Conservation (phyloP, 2,797 vertebrate species). For the Takifugu ocellatus region DNA sequence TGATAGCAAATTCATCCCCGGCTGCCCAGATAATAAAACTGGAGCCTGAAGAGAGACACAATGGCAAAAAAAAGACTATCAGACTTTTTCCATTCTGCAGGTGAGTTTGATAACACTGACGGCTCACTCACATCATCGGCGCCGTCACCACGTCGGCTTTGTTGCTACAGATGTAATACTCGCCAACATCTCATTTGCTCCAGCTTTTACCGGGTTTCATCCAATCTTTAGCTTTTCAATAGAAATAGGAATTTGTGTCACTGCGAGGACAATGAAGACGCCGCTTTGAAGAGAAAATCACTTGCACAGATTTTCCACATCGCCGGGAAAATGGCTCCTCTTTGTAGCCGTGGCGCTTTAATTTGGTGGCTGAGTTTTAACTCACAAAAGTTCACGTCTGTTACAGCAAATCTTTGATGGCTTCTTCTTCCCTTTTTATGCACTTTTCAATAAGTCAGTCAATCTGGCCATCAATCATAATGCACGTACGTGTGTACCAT, state of each 20-base stretch:
- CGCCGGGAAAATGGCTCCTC: conserved; percentile 42
- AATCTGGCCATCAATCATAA: too few relatives aligned
- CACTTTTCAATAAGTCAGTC: too few relatives aligned
- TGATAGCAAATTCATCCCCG: conserved; percentile 35
- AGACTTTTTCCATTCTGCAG: conserved; percentile 26
- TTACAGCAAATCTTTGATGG: conserved; percentile 31
- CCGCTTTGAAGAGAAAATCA: conserved; percentile 46
- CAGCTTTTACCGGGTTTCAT: conserved; percentile 28
- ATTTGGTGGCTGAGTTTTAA: conserved; percentile 45
- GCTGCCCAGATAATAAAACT: conserved; percentile 44
- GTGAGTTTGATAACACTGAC: conserved; percentile 45
- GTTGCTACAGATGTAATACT: conserved; percentile 36
- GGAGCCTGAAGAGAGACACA: conserved; percentile 35
- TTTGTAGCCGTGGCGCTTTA: conserved; percentile 42
- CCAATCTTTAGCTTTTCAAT: conserved; percentile 51
- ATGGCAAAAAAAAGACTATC: conserved; percentile 43
- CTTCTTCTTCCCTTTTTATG: conserved; percentile 11
- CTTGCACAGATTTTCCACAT: conserved; percentile 46
- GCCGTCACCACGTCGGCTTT: conserved; percentile 32
- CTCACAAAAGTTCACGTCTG: conserved; percentile 29
- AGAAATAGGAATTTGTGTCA: conserved; percentile 41
- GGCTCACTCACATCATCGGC: conserved; percentile 32
- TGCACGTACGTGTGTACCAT: too few relatives aligned
- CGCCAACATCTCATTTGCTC: conserved; percentile 50
- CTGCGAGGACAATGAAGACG: conserved; percentile 48